These are phyloP conservation scores for Oedothorax gibbosus DNA, from an alignment of 1,140 invertebrate species.

Conservation along the genomic window DNA sequence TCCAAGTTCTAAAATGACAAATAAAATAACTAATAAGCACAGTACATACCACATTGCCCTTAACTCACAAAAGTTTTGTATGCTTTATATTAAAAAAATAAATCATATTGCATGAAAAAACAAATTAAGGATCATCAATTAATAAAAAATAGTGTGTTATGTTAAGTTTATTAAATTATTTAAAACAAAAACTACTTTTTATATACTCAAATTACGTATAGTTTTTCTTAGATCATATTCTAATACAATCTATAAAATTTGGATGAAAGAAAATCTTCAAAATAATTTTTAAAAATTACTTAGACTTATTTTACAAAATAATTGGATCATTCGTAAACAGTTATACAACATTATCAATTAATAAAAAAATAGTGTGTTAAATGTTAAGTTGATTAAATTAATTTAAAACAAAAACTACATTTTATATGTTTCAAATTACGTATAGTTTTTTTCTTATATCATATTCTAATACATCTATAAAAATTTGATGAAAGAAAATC, in stretches of 20 bases:
- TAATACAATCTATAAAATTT: background rate
- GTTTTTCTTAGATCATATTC: background rate
- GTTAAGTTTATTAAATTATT: too few species aligned
- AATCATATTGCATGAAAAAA: background rate
- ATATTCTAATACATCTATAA: background rate
- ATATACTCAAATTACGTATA: background rate
- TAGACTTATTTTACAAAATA: background rate
- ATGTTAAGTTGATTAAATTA: too few species aligned
- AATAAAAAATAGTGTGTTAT: background rate
- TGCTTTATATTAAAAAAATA: too few species aligned
- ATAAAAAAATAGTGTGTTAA: background rate
- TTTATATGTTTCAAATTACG: background rate
- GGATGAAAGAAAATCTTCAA: background rate
- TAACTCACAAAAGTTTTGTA: too few species aligned
- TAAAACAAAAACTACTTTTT: background rate
- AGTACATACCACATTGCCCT: background rate
- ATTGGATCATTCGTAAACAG: background rate
- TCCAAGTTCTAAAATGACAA: constrained; percentile 70
- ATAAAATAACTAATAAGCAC: background rate
- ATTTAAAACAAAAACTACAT: background rate
- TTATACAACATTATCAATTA: background rate
- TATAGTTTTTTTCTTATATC: background rate
- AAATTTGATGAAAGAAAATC: background rate
- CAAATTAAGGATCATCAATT: background rate
- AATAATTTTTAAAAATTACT: background rate